Percentiles rank a stretch among this genome's conserved stretches.
phyloP scores from a whole-genome alignment of 2,797 vertebrate genomes.

The Betta splendens region DNA sequence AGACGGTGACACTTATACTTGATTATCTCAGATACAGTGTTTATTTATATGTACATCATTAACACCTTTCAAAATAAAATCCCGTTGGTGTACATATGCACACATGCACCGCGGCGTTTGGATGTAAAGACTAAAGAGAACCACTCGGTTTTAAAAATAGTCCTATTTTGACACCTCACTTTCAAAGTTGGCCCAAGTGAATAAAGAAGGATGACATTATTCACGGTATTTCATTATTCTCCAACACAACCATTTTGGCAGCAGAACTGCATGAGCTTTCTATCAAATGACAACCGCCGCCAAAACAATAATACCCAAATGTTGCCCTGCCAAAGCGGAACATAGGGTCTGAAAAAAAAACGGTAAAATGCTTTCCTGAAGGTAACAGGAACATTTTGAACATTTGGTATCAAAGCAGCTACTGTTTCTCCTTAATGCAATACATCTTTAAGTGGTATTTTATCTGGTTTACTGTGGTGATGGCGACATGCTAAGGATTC shows the following conservation, averaged over 20 bases:
- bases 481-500: background rate
- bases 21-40: background rate
- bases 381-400: slow-evolving; percentile 5
- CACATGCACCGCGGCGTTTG: background rate
- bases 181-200: background rate
- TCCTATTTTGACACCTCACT: background rate
- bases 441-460: background rate
- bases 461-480: background rate
- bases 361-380: slow-evolving; percentile 18
- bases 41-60: slow-evolving; percentile 1
- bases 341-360: slow-evolving; percentile 12
- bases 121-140: background rate
- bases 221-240: slow-evolving; percentile 31
- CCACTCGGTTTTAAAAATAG: background rate
- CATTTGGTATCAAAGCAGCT: background rate
- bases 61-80: background rate
- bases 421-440: background rate
- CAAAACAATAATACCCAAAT: slow-evolving; percentile 29
- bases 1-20: background rate
- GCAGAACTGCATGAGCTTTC: slow-evolving; percentile 2
- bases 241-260: slow-evolving; percentile 34
- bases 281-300: slow-evolving; percentile 35
- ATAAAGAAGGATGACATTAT: slow-evolving; percentile 25
- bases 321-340: slow-evolving; percentile 16
- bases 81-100: background rate